Conservation (phyloP, 1,140 invertebrate species). For the Rhizoglyphus robini region DNA sequence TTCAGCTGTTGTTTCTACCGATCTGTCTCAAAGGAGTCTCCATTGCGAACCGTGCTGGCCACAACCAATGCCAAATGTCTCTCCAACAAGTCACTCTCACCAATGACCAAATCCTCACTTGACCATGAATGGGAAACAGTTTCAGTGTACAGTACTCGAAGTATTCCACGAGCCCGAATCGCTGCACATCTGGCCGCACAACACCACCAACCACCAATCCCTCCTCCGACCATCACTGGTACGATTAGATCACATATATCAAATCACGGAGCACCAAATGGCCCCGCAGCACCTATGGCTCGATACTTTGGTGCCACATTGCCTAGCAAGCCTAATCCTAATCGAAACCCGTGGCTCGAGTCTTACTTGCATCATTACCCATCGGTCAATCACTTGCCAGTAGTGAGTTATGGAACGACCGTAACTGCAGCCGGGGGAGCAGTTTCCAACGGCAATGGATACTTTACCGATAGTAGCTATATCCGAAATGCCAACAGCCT, state of each 20-base stretch:
- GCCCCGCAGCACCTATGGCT: neutral
- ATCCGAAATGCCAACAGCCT: neutral
- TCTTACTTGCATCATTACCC: neutral
- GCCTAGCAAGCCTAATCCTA: neutral
- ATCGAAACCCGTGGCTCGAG: neutral
- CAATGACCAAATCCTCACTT: constrained; percentile 21
- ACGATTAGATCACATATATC: neutral
- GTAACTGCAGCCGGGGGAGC: constrained; percentile 5
- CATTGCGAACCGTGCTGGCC: constrained; percentile 26
- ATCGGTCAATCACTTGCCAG: neutral
- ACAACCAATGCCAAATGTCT: constrained; percentile 23
- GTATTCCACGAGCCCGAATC: constrained; percentile 60
- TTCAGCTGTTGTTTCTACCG: constrained; percentile 67
- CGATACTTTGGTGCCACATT: constrained; percentile 12
- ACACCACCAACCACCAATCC: neutral
- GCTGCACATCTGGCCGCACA: constrained; percentile 20
- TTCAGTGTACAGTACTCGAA: constrained; percentile 74
- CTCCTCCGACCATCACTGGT: neutral
- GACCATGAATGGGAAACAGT: constrained; percentile 74
- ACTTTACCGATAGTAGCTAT: neutral
- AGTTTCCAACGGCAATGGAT: no score
- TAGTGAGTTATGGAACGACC: neutral
- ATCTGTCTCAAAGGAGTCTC: constrained; percentile 36
- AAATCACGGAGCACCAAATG: neutral
- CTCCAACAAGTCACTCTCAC: constrained; percentile 17